A percentile compares a stretch with the other conserved stretches of the same genome.
phyloP scores from a whole-genome alignment of 2,113 vertebrate species.

The Barnardius zonarius region DNA sequence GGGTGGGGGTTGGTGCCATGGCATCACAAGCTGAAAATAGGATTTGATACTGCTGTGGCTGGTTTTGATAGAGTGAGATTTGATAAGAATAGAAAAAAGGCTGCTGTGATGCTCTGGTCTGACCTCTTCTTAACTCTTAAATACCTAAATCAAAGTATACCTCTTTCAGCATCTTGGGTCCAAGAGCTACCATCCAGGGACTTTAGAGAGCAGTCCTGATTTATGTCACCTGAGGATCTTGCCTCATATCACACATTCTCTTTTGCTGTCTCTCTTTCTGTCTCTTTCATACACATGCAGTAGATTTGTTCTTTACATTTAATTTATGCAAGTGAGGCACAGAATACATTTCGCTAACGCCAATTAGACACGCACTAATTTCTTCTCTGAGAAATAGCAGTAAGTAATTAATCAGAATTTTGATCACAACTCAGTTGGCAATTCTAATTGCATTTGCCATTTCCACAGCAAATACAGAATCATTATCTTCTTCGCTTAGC shows the following conservation, averaged over 20 bases:
- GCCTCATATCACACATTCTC: background rate
- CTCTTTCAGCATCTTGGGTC: fast-evolving
- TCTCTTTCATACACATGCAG: background rate
- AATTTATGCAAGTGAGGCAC: constrained; percentile 54
- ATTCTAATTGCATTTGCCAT: constrained; percentile 70
- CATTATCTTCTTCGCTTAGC: constrained; percentile 42
- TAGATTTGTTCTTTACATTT: constrained; percentile 47
- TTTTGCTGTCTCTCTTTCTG: background rate
- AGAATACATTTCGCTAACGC: constrained; percentile 42
- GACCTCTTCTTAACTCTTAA: constrained; percentile 19
- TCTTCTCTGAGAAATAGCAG: constrained; percentile 67
- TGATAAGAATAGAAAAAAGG: constrained; percentile 18
- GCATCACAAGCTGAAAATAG: constrained; percentile 38
- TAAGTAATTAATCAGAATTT: constrained; percentile 74
- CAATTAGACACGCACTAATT: constrained; percentile 71
- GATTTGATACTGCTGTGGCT: constrained; percentile 42
- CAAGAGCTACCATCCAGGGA: background rate
- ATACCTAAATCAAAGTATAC: background rate
- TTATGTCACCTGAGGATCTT: background rate
- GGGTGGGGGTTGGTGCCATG: background rate
- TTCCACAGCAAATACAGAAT: constrained; percentile 59
- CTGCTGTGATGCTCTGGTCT: background rate
- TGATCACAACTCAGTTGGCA: constrained; percentile 71
- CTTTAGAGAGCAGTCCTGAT: background rate
- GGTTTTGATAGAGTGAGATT: constrained; percentile 36